Evolutionary conservation across 1,140 invertebrate genomes (phyloP).

Genomic region (Mycetomoellerius zeteki): DNA sequence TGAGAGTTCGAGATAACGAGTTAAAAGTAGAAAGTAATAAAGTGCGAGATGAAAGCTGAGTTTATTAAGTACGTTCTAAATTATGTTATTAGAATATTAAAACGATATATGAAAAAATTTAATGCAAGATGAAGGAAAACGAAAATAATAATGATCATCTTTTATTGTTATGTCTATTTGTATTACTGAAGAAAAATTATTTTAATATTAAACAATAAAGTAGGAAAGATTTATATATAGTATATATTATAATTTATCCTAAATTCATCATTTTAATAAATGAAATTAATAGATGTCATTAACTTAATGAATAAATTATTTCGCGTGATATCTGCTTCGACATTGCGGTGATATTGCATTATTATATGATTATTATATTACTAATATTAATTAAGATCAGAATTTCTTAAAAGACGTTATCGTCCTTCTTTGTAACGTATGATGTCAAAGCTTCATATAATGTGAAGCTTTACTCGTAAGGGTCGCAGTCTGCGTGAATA

Average conservation of each 20-base stretch:
- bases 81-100: constrained; percentile 29
- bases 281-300: constrained; percentile 1
- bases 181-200: not conserved
- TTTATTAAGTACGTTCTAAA: constrained; percentile 25
- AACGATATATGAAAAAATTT: not conserved
- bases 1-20: constrained; percentile 26
- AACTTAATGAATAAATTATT: constrained; percentile 20
- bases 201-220: not conserved
- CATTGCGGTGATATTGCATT: not conserved
- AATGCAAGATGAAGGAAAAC: too few species aligned
- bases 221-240: constrained; percentile 22
- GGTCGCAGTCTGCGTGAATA: constrained; percentile 33
- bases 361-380: not conserved
- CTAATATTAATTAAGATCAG: constrained; percentile 3
- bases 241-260: not conserved
- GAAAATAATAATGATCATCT: not conserved
- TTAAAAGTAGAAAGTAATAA: constrained; percentile 37
- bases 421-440: constrained; percentile 12
- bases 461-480: constrained; percentile 50
- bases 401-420: constrained; percentile 11
- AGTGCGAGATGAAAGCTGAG: constrained; percentile 2
- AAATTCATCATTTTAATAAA: not conserved
- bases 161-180: not conserved
- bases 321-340: not conserved
- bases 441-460: constrained; percentile 4